Percentiles rank a stretch among this genome's conserved stretches.
Evolutionary conservation across 2,888 invertebrate genomes (phyloP).

Genomic region (Ametastegia equiseti): DNA sequence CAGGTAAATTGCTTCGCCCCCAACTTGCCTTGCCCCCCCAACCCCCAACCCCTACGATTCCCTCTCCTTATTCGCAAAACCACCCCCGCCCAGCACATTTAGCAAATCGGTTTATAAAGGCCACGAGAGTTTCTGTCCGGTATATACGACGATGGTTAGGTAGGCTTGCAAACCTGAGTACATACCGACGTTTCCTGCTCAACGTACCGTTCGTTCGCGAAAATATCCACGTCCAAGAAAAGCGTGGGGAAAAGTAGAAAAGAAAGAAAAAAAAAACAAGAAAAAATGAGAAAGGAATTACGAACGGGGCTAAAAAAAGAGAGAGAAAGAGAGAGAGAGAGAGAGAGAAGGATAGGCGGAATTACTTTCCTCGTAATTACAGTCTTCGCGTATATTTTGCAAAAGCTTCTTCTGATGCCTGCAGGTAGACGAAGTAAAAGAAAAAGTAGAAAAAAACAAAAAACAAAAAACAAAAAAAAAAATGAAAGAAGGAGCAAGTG

Average conservation of each 20-base stretch:
- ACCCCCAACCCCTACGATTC: neutral
- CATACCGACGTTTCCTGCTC: neutral
- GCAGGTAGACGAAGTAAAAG: too few relatives aligned
- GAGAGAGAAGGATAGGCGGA: neutral
- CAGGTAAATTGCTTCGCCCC: constrained; percentile 59
- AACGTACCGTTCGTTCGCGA: constrained; percentile 30
- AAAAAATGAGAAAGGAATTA: neutral
- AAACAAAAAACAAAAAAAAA: too few relatives aligned
- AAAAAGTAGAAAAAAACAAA: neutral
- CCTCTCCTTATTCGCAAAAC: neutral
- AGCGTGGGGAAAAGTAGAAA: neutral
- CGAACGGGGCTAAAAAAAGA: too few relatives aligned
- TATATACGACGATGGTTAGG: too few relatives aligned
- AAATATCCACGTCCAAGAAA: constrained; percentile 9
- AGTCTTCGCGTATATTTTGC: neutral
- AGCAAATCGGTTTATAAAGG: constrained; percentile 50
- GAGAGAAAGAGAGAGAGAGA: neutral
- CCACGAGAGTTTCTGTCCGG: constrained; percentile 16
- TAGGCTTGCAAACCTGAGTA: constrained; percentile 15
- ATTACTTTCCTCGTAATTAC: constrained; percentile 38
- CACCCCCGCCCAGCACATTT: constrained; percentile 44
- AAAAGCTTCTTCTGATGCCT: neutral
- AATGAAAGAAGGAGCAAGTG: neutral
- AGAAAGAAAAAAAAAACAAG: neutral
- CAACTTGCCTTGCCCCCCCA: neutral